Evolutionary conservation across 1,140 invertebrate species (phyloP).

Genomic region (Drosophila mayri): DNA sequence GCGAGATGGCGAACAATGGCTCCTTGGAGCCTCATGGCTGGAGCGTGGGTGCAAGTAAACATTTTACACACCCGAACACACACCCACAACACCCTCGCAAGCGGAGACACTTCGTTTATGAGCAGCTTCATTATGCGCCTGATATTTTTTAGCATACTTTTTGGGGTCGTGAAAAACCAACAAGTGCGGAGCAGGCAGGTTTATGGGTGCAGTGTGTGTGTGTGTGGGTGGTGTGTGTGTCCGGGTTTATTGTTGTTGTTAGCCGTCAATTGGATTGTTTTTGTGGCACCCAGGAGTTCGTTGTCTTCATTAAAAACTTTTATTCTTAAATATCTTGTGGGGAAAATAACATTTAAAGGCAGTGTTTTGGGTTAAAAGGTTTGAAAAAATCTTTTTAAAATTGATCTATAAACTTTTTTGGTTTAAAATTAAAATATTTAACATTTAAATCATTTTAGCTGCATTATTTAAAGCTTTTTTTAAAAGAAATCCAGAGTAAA

Average conservation of each 20-base stretch:
- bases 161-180: slow-evolving; percentile 47
- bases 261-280: slow-evolving; percentile 42
- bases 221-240: neutral
- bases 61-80: slow-evolving; percentile 62
- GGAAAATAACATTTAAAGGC: neutral
- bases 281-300: slow-evolving; percentile 33
- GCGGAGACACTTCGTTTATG: slow-evolving; percentile 58
- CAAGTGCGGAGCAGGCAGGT: slow-evolving; percentile 21
- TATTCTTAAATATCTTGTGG: neutral
- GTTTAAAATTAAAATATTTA: too few relatives aligned
- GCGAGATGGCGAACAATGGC: slow-evolving; percentile 36
- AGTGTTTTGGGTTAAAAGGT: neutral
- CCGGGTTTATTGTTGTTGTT: slow-evolving; percentile 25
- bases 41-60: slow-evolving; percentile 60
- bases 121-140: slow-evolving; percentile 76
- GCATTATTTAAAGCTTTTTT: fast-evolving
- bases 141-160: slow-evolving; percentile 76
- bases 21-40: neutral
- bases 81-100: slow-evolving; percentile 14
- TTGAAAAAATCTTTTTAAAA: neutral
- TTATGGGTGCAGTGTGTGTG: neutral
- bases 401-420: neutral
- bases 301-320: slow-evolving; percentile 27
- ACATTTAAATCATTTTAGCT: too few relatives aligned
- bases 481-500: neutral